phyloP scores from a whole-genome alignment of 2,113 vertebrate genomes.

The Mustela lutreola region DNA sequence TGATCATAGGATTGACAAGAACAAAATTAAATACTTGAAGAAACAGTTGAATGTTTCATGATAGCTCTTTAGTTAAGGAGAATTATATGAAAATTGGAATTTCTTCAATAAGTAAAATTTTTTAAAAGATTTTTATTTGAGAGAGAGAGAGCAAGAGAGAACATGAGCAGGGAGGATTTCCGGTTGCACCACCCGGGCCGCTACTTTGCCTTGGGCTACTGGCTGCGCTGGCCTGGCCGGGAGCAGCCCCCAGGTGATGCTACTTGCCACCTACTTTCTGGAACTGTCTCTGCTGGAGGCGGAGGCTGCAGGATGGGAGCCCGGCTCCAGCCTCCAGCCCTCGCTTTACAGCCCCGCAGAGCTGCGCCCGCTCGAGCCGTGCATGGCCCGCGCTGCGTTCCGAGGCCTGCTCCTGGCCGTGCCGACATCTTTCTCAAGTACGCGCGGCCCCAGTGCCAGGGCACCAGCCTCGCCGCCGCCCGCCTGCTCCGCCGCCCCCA shows the following conservation, averaged over 20 bases:
- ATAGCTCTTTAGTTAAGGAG: neutral
- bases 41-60: neutral
- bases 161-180: neutral
- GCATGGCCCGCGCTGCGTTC: conserved; percentile 87
- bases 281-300: conserved; percentile 91
- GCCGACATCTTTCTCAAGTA: conserved; percentile 90
- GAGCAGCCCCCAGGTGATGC: conserved; percentile 87
- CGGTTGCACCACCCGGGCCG: conserved; percentile 84
- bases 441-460: conserved; percentile 87
- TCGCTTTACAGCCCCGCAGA: conserved; percentile 88
- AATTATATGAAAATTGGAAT: neutral
- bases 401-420: conserved; percentile 82
- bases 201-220: conserved; percentile 90
- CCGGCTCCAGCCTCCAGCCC: conserved; percentile 81
- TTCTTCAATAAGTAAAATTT: neutral
- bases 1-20: neutral
- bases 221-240: conserved; percentile 85
- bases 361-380: conserved; percentile 86
- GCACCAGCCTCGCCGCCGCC: conserved; percentile 88
- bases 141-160: neutral
- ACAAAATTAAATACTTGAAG: neutral
- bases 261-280: conserved; percentile 92
- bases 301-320: conserved; percentile 89
- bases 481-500: conserved; percentile 82
- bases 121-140: neutral